Conservation (phyloP, 2,888 invertebrate genomes). For the Malacosoma neustria region DNA sequence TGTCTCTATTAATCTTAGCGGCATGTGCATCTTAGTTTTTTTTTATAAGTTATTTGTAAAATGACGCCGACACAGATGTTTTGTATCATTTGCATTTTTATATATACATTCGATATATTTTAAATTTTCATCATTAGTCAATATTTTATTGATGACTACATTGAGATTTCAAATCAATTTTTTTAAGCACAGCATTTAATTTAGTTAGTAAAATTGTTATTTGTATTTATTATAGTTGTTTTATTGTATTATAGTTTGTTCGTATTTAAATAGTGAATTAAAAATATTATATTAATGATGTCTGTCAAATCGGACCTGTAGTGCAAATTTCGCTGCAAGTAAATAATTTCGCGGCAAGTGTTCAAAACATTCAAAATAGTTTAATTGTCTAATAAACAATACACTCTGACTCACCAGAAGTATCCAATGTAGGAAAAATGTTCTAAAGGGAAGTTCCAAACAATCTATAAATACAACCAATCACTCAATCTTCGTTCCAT, state of each 20-base stretch:
- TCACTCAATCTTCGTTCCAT: constrained; percentile 14
- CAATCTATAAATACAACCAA: constrained; percentile 15
- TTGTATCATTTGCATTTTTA: constrained; percentile 47
- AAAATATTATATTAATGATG: no score
- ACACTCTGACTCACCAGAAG: constrained; percentile 18
- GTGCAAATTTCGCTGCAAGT: no score
- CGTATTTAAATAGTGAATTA: no score
- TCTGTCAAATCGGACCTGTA: no score
- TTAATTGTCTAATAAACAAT: background rate
- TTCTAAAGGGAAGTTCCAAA: constrained; percentile 15
- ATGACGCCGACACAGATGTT: constrained; percentile 37
- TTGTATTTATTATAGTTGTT: no score
- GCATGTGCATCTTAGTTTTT: constrained; percentile 37
- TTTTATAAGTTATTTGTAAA: constrained; percentile 20
- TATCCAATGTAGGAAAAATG: constrained; percentile 12
- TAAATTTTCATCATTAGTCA: constrained; percentile 14
- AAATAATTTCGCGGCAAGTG: background rate
- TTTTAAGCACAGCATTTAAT: no score
- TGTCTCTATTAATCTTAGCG: constrained; percentile 60
- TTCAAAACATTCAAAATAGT: constrained; percentile 1
- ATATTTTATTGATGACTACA: no score
- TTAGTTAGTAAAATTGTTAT: no score
- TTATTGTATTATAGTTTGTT: no score
- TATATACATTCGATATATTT: constrained; percentile 32
- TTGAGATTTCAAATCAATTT: no score